Evolutionary conservation across 2,888 invertebrate species (phyloP), one percentile per base, ranked within the genome.

Genomic region (Epirrhoe alternata): DNA sequence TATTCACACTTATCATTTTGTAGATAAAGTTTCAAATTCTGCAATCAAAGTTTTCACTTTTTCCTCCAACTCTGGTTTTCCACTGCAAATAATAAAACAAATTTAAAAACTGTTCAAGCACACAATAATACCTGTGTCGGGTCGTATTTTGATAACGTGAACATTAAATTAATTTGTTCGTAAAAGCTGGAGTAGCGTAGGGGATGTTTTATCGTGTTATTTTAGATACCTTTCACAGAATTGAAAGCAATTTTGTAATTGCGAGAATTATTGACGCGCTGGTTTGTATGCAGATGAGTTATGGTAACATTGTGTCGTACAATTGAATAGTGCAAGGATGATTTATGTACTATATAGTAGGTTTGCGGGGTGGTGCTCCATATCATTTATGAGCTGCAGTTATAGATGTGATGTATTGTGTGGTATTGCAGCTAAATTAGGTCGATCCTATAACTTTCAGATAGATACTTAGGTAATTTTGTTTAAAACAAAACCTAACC

Each of bases 51-150:
- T 66, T 62, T 81, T 80, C 5, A 83, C 5, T 75, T 82, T 81
- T 52, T 74, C 77, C 10, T 81, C 76, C 61, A 87, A 74, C 30
- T 83, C 79, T 42, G 50, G 17, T 75, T 84, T 86, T 0, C 85
- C 85, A 2, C 87, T 87, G 79, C 54, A 80, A 82, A 47, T 8
- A 3, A 55, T 31, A 52, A n/a, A 56, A 8, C 54, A 58, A 58
- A 38, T 30, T 51, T 42, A 12, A 5, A n/a, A n/a, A n/a, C n/a
- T n/a, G n/a, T n/a, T n/a, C n/a, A n/a, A n/a, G n/a, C n/a, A n/a
- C n/a, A n/a, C n/a, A n/a, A n/a, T n/a, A n/a, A n/a, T n/a, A n/a
- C n/a, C n/a, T n/a, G n/a, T n/a, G n/a, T n/a, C n/a, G n/a, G n/a
- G n/a, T n/a, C n/a, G n/a, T n/a, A 24, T 24, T 24, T 24, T 24